Evolutionary conservation across 2,113 vertebrate species (phyloP).

Genomic region (Microcebus tavaratra): DNA sequence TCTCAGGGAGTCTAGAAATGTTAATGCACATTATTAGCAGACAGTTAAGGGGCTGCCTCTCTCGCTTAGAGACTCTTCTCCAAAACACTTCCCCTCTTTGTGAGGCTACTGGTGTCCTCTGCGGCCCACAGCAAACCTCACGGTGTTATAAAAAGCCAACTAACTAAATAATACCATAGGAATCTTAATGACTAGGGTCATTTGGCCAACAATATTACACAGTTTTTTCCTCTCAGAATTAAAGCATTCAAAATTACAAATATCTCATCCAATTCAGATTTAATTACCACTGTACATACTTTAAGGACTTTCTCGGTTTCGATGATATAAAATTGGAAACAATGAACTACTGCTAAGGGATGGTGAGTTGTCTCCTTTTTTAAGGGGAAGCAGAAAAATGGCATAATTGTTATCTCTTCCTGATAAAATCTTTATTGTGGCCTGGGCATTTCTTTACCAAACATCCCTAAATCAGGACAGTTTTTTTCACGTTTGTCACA

Average conservation of each 20-base stretch:
- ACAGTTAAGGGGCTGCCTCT: not conserved
- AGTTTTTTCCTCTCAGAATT: slow-evolving; percentile 74
- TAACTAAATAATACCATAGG: slow-evolving; percentile 47
- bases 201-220: slow-evolving; percentile 61
- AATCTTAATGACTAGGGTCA: slow-evolving; percentile 68
- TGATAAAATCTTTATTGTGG: not conserved
- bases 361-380: slow-evolving; percentile 1
- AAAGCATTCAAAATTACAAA: slow-evolving; percentile 75
- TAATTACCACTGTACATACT: slow-evolving; percentile 75
- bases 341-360: slow-evolving; percentile 17
- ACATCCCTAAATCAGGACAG: slow-evolving; percentile 12
- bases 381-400: not conserved
- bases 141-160: slow-evolving; percentile 66
- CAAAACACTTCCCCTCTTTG: not conserved
- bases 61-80: not conserved
- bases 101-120: not conserved
- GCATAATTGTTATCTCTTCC: not conserved
- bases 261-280: slow-evolving; percentile 80
- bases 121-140: not conserved
- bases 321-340: slow-evolving; percentile 57
- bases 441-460: slow-evolving; percentile 14
- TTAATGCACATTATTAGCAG: not conserved
- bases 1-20: not conserved
- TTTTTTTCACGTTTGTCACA: slow-evolving; percentile 44
- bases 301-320: slow-evolving; percentile 67